These are phyloP conservation scores for Trichonephila clavata DNA, from an alignment of 1,140 invertebrate genomes.

Conservation along the genomic window DNA sequence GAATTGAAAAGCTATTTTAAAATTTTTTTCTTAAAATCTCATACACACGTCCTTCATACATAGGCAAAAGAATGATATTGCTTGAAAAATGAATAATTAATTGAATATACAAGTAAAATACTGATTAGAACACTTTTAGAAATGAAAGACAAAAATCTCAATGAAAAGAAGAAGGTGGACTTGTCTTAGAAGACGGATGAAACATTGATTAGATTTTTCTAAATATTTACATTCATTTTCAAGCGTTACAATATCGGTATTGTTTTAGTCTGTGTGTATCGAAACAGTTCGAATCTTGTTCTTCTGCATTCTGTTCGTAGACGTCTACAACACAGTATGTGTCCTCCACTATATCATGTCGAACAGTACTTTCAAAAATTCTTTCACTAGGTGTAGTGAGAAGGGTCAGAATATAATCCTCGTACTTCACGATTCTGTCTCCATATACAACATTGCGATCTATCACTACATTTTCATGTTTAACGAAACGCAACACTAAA, in stretches of 20 bases:
- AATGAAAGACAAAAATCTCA: too few species aligned
- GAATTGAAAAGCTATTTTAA: too few species aligned
- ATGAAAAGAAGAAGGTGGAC: too few species aligned
- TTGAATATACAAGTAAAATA: too few species aligned
- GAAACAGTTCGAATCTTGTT: slow-evolving; percentile 88
- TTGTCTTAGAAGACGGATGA: too few species aligned
- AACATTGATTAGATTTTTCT: not conserved
- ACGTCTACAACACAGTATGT: slow-evolving; percentile 87
- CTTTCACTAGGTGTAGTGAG: slow-evolving; percentile 86
- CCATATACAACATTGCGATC: slow-evolving; percentile 80
- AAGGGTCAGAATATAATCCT: slow-evolving; percentile 85
- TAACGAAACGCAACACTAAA: slow-evolving; percentile 82
- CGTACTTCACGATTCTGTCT: slow-evolving; percentile 25
- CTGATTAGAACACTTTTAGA: too few species aligned
- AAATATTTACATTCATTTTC: not conserved
- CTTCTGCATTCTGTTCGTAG: slow-evolving; percentile 90
- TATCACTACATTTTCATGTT: slow-evolving; percentile 84
- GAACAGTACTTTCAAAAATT: slow-evolving; percentile 88
- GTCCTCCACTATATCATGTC: slow-evolving; percentile 82
- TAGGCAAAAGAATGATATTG: too few species aligned
- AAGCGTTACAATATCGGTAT: slow-evolving; percentile 82
- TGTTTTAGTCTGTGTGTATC: slow-evolving; percentile 87
- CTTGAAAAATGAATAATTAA: too few species aligned
- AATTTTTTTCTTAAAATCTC: too few species aligned
- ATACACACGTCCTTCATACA: too few species aligned